Percentiles rank a stretch among this genome's conserved stretches.
Conservation (phyloP, 92 coral and sea anemone species). For the Palythoa grandiflora region DNA sequence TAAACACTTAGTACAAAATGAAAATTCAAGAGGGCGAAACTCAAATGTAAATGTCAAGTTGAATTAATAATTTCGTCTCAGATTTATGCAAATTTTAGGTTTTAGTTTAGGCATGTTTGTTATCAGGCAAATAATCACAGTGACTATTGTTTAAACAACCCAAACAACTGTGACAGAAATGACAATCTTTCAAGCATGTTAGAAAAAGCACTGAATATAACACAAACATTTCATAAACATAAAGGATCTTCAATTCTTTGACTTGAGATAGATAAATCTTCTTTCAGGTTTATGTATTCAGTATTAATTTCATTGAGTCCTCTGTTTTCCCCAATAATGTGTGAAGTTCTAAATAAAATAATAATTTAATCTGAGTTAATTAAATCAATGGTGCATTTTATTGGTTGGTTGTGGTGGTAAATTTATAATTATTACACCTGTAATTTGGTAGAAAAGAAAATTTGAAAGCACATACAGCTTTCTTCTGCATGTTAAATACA, state of each 20-base stretch:
- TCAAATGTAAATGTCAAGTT: neutral
- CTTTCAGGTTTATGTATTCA: too few species aligned
- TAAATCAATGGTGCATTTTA: neutral
- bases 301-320: neutral
- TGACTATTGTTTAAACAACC: neutral
- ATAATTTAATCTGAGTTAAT: neutral
- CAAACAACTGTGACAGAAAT: neutral
- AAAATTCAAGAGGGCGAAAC: neutral
- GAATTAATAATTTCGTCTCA: neutral
- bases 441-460: neutral
- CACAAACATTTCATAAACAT: too few species aligned
- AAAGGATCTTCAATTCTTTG: too few species aligned
- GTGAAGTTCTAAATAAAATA: neutral
- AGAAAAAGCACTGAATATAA: neutral
- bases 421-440: neutral
- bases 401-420: neutral
- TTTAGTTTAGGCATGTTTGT: neutral
- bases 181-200: neutral
- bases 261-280: too few species aligned
- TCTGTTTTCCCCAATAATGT: neutral
- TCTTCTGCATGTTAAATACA: too few species aligned
- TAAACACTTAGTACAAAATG: neutral
- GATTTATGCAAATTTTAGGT: slow-evolving; percentile 25
- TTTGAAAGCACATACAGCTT: too few species aligned
- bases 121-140: neutral